Conservation (phyloP, 2,888 invertebrate species). For the Sesia bembeciformis region DNA sequence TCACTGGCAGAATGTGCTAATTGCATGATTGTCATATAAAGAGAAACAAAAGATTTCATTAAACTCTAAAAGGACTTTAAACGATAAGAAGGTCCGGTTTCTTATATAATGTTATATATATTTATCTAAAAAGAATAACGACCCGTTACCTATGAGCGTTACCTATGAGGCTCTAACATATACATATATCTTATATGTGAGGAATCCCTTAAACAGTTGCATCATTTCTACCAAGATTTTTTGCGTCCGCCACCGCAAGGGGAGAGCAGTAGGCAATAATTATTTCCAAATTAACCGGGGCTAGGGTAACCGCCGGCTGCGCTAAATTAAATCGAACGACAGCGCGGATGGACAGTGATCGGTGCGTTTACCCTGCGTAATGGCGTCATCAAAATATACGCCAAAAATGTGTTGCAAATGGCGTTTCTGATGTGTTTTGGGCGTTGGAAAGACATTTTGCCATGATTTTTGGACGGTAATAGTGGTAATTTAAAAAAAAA, state of each 20-base stretch:
- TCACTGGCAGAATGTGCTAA: too few relatives aligned
- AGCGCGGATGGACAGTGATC: slow-evolving; percentile 44
- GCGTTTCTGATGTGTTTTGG: slow-evolving; percentile 22
- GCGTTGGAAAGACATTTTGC: too few relatives aligned
- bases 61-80: too few relatives aligned
- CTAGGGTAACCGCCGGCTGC: slow-evolving; percentile 48
- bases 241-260: slow-evolving; percentile 12
- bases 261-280: slow-evolving; percentile 49
- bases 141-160: too few relatives aligned
- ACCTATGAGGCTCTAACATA: too few relatives aligned
- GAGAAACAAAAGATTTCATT: too few relatives aligned
- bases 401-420: slow-evolving; percentile 64
- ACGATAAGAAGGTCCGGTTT: too few relatives aligned
- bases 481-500: too few relatives aligned
- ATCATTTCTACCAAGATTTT: slow-evolving; percentile 11
- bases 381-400: slow-evolving; percentile 56
- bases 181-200: slow-evolving; percentile 1
- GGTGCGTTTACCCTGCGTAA: slow-evolving; percentile 50
- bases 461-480: too few relatives aligned
- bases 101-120: too few relatives aligned
- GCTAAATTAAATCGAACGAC: slow-evolving; percentile 65
- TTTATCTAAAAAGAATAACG: too few relatives aligned
- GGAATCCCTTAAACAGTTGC: slow-evolving; percentile 20
- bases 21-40: too few relatives aligned
- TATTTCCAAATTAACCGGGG: slow-evolving; percentile 63